Percentiles rank a stretch among this genome's conserved stretches.
Evolutionary conservation across 2,113 vertebrate genomes (phyloP).

Genomic region (Trachemys scripta): DNA sequence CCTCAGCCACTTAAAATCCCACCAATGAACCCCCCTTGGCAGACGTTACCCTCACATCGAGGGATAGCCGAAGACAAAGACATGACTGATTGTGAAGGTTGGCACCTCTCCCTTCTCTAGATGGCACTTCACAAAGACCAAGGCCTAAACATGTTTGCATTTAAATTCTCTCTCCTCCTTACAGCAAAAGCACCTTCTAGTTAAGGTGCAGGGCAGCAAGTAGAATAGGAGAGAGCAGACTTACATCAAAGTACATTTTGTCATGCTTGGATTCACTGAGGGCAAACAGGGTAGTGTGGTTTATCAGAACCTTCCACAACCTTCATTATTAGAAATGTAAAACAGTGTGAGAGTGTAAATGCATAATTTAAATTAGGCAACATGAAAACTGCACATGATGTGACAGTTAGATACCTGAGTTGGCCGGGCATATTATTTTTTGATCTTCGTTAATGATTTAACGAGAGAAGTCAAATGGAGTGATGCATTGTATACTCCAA

Average conservation of each 20-base stretch:
- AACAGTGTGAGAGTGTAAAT: not conserved
- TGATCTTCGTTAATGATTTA: not conserved
- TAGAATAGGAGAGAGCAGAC: not conserved
- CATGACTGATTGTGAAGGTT: not conserved
- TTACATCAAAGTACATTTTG: not conserved
- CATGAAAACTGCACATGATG: not conserved
- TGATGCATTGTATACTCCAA: not conserved
- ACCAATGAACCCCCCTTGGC: too few species aligned
- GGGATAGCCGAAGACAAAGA: not conserved
- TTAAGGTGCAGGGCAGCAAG: not conserved
- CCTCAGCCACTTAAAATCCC: too few species aligned
- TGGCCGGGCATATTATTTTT: not conserved
- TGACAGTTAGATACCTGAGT: not conserved
- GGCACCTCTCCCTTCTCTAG: not conserved
- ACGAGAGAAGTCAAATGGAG: not conserved
- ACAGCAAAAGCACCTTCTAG: not conserved
- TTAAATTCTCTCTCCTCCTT: not conserved
- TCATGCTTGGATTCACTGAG: not conserved
- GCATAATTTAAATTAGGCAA: rapidly evolving
- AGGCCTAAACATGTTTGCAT: not conserved
- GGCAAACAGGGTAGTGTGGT: not conserved
- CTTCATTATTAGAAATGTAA: not conserved
- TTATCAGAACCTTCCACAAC: not conserved
- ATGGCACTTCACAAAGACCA: not conserved
- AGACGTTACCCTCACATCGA: too few species aligned